Percentiles rank a stretch among this genome's conserved stretches.
Evolutionary conservation across 2,113 vertebrate species (phyloP).

Genomic region (Bos taurus): DNA sequence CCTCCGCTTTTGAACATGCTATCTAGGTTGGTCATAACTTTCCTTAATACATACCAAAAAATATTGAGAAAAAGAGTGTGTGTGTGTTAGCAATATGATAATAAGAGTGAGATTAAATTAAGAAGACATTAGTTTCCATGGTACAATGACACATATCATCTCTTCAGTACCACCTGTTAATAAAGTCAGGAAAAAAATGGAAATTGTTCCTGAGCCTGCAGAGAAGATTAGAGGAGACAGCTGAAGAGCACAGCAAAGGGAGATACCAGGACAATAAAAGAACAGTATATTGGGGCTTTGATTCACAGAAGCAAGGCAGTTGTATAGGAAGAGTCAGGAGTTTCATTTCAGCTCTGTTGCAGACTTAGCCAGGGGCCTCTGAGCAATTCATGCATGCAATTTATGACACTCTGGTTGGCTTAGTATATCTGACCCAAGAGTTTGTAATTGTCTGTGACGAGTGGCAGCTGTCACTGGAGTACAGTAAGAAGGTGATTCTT

Average conservation of each 20-base stretch:
- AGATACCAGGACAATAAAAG: background rate
- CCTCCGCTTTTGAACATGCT: too few relatives aligned
- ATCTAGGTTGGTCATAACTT: too few relatives aligned
- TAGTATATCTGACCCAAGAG: constrained; percentile 16
- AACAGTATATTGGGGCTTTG: background rate
- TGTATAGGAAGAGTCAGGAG: background rate
- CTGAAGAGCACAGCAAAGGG: constrained; percentile 41
- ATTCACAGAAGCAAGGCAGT: constrained; percentile 21
- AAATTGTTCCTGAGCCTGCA: constrained; percentile 12
- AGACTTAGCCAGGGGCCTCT: background rate
- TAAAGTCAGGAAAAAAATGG: constrained; percentile 8
- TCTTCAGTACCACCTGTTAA: constrained; percentile 52
- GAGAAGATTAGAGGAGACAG: constrained; percentile 55
- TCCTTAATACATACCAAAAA: background rate
- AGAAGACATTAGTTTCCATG: constrained; percentile 1
- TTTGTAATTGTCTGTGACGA: constrained; percentile 24
- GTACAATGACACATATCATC: background rate
- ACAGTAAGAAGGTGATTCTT: constrained; percentile 9
- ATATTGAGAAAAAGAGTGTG: background rate
- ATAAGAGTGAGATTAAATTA: background rate
- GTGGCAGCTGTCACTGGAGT: constrained; percentile 38
- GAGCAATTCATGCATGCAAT: background rate
- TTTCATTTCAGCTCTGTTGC: constrained; percentile 46
- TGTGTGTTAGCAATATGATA: background rate
- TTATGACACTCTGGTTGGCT: constrained; percentile 34